Percentiles rank a stretch among this genome's conserved stretches.
These are phyloP conservation scores for Trichoplusia ni DNA, from an alignment of 1,140 invertebrate genomes.

Conservation along the genomic window DNA sequence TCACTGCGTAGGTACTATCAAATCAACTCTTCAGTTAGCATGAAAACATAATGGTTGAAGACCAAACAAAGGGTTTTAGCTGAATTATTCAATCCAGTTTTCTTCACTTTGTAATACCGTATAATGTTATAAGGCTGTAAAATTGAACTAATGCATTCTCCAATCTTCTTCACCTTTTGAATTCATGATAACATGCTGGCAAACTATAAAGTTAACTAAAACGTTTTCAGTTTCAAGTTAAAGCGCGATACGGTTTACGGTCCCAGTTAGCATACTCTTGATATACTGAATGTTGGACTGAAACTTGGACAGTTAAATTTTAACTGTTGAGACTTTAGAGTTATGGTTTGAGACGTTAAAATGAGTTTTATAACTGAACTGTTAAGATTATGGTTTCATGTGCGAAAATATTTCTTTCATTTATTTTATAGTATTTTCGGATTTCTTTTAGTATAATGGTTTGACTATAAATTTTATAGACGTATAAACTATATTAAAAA, in stretches of 20 bases:
- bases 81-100: no score
- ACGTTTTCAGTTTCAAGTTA: conserved; percentile 17
- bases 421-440: conserved; percentile 14
- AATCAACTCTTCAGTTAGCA: no score
- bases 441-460: no score
- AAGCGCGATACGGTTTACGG: conserved; percentile 15
- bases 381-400: conserved; percentile 17
- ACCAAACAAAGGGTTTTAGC: no score
- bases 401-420: conserved; percentile 20
- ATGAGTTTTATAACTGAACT: conserved; percentile 13
- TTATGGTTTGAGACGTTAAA: conserved; percentile 7
- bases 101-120: no score
- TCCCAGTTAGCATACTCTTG: conserved; percentile 7
- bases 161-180: neutral
- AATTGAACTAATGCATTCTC: no score
- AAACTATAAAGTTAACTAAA: conserved; percentile 12
- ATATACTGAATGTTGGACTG: conserved; percentile 18
- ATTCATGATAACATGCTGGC: neutral
- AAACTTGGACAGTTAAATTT: conserved; percentile 31
- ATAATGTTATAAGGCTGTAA: no score
- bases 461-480: no score
- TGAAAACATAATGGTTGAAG: no score
- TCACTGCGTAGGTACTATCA: no score
- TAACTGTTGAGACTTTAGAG: conserved; percentile 24
- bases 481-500: no score